Percentiles rank a stretch among this genome's conserved stretches.
phyloP scores from a whole-genome alignment of 2,113 vertebrate species.

The Neoarius graeffei region DNA sequence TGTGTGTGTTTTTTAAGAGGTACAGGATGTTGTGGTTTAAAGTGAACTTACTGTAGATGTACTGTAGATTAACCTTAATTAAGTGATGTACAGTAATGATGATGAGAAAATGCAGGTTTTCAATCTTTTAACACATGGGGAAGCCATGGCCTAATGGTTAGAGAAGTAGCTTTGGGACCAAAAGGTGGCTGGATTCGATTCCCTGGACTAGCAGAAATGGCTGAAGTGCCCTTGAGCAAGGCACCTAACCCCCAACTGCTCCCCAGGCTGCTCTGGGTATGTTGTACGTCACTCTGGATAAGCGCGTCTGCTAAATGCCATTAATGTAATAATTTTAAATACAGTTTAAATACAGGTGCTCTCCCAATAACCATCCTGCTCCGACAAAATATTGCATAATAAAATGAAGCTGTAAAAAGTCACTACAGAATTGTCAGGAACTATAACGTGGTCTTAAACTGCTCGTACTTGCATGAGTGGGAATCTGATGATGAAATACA shows the following conservation, averaged over 20 bases:
- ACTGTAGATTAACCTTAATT: not conserved
- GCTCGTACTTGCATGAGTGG: not conserved
- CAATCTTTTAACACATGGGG: too few species aligned
- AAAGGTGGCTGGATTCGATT: too few species aligned
- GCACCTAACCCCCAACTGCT: too few species aligned
- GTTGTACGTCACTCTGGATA: too few species aligned
- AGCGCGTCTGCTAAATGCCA: too few species aligned
- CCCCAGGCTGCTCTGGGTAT: too few species aligned
- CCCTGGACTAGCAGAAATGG: too few species aligned
- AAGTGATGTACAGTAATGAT: not conserved
- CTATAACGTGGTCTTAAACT: not conserved
- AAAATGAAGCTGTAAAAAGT: not conserved
- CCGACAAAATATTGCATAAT: not conserved
- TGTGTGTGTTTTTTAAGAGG: not conserved
- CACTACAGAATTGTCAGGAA: not conserved
- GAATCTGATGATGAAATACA: not conserved
- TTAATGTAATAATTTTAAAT: not conserved
- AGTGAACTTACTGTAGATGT: slow-evolving; percentile 3
- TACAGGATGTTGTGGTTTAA: not conserved
- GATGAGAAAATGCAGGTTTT: not conserved
- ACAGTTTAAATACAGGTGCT: not conserved
- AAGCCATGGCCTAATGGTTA: too few species aligned
- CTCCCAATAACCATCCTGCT: not conserved
- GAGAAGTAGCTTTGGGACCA: too few species aligned
- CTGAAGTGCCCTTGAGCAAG: too few species aligned